A percentile compares a stretch with the other conserved stretches of the same genome.
These are phyloP conservation scores for Mythimna ferrago DNA, from an alignment of 2,888 invertebrate genomes.

Conservation along the genomic window DNA sequence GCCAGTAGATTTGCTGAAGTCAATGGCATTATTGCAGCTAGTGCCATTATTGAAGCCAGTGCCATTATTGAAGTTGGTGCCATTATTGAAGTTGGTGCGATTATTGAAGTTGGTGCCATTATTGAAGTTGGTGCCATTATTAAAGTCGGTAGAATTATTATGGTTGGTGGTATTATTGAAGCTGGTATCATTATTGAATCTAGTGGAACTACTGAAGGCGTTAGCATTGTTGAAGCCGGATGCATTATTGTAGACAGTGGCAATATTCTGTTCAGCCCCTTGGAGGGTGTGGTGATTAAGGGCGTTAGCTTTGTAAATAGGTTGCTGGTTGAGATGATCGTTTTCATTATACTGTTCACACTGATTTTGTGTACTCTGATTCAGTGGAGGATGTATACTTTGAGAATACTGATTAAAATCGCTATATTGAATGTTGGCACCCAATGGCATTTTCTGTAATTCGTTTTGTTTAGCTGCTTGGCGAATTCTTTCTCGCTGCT, in stretches of 20 bases:
- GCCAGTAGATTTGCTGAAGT: neutral
- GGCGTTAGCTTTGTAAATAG: neutral
- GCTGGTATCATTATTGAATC: too few relatives aligned
- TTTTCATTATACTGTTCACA: neutral
- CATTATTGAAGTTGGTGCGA: neutral
- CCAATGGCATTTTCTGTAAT: neutral
- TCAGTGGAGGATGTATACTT: neutral
- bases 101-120: neutral
- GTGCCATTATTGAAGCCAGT: neutral
- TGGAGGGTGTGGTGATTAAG: neutral
- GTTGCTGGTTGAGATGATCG: neutral
- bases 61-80: neutral
- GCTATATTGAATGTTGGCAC: neutral
- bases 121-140: neutral
- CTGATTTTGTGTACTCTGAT: neutral
- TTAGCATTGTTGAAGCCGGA: neutral
- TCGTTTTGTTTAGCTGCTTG: neutral
- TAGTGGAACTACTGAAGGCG: too few relatives aligned
- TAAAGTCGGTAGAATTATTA: too few relatives aligned
- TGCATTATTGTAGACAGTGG: too few relatives aligned
- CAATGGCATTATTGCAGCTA: neutral
- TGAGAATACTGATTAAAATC: neutral
- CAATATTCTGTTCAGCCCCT: constrained; percentile 6
- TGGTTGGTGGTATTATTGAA: too few relatives aligned
- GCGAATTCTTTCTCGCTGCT: neutral